Base-by-base conservation (phyloP, 2,797 vertebrate species). In the Hapalemur alaotrensis region DNA sequence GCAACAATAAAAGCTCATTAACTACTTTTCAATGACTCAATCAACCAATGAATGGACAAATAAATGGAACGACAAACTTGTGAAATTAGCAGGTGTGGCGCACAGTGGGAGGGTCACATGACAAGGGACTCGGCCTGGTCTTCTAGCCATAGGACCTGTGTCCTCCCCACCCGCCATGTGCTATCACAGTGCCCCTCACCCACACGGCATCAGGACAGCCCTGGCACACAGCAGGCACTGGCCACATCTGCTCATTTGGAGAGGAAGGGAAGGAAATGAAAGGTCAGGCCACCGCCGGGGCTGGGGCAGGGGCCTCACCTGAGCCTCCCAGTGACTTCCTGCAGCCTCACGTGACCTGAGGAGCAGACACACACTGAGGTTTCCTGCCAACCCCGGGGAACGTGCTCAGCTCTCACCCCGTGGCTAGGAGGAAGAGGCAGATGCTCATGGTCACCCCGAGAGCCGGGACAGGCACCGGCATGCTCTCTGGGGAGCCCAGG, bases 191-290 rank as follows among this genome's bases (percentile, higher is more conserved):
- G 1, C n/a, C 67, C 10, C 10, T 5, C 13, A 30, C 5, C 35
- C 52, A 14, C 22, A 25, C 0, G 8, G 14, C 1, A 0, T 35
- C 54, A 2, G 78, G 63, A 57, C 14, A 0, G 18, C 18, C 82
- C 48, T 2, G 23, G 78, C 70, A 7, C 32, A 0, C 0, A 0
- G 12, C 1, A 72, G n/a, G 7, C 2, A 1, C 72, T 5, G 85
- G 23, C 50, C 57, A 54, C 4, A 0, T 5, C n/a, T 3, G n/a
- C 79, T 61, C 57, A 0, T 15, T 57, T 4, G 0, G 35, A 48
- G 2, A 63, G 32, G 32, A 13, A 61, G 75, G 28, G 69, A 38
- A 87, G 89, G 69, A 73, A 83, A 48, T 7, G 7, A 57, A 46
- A 91, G 59, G 41, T 87, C 57, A 23, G 5, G 22, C 9, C 4